Conservation (phyloP, 2,113 vertebrate species). For the Clarias gariepinus region DNA sequence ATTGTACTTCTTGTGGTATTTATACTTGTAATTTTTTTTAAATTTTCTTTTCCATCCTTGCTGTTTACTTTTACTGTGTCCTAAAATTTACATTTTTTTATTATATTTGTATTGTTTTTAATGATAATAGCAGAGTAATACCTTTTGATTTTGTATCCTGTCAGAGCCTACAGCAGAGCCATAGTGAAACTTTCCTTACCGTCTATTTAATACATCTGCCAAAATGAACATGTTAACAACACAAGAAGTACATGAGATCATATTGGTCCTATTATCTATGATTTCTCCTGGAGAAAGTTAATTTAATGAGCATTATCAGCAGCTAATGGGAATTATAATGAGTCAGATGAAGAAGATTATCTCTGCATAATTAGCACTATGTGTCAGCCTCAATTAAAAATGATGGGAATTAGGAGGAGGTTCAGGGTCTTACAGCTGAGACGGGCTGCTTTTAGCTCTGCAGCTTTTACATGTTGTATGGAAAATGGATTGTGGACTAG, state of each 20-base stretch:
- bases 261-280: slow-evolving; percentile 66
- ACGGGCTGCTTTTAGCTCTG: slow-evolving; percentile 57
- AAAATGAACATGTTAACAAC: slow-evolving; percentile 19
- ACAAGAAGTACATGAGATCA: slow-evolving; percentile 40
- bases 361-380: slow-evolving; percentile 78
- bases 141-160: neutral
- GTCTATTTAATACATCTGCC: slow-evolving; percentile 14
- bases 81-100: neutral
- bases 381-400: slow-evolving; percentile 78
- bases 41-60: neutral
- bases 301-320: slow-evolving; percentile 81
- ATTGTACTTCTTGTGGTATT: neutral
- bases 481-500: slow-evolving; percentile 9
- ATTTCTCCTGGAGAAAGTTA: slow-evolving; percentile 78
- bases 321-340: slow-evolving; percentile 83
- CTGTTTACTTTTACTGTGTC: too few species aligned
- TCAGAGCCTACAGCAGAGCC: neutral
- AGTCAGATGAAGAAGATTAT: slow-evolving; percentile 81
- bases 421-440: slow-evolving; percentile 57
- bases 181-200: slow-evolving; percentile 13
- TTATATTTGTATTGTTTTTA: neutral
- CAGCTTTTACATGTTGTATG: slow-evolving; percentile 51
- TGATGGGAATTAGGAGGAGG: slow-evolving; percentile 73
- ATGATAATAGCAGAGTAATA: neutral
- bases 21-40: neutral